Evolutionary conservation across 2,888 invertebrate species (phyloP).

Genomic region (Luperina testacea): DNA sequence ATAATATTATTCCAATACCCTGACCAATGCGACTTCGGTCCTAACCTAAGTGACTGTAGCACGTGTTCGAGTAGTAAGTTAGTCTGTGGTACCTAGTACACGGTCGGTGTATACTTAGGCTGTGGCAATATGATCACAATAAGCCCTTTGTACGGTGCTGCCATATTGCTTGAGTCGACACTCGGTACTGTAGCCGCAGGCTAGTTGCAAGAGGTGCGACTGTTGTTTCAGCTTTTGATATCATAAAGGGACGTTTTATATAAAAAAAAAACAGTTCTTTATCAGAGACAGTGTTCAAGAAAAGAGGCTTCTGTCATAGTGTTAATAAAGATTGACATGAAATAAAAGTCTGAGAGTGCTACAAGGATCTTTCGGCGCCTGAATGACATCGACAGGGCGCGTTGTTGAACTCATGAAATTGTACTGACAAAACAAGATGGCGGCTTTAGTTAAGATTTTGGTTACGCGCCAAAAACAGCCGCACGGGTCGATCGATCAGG

Average conservation of each 20-base stretch:
- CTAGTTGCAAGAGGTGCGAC: slow-evolving; percentile 9
- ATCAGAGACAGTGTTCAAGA: background rate
- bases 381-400: background rate
- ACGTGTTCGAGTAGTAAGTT: slow-evolving; percentile 18
- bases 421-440: background rate
- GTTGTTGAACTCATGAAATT: background rate
- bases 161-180: slow-evolving; percentile 48
- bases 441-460: background rate
- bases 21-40: background rate
- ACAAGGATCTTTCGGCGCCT: too few relatives aligned
- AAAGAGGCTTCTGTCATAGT: background rate
- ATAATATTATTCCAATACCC: background rate
- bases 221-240: background rate
- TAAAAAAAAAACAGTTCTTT: background rate
- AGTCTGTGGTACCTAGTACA: background rate
- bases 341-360: background rate
- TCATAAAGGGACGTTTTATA: background rate
- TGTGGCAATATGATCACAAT: slow-evolving; percentile 60
- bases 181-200: slow-evolving; percentile 9
- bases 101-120: background rate
- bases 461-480: background rate
- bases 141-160: slow-evolving; percentile 60
- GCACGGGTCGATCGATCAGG: background rate
- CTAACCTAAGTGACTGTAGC: slow-evolving; percentile 1
- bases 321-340: background rate